Percentiles rank a stretch among this genome's conserved stretches.
These are phyloP conservation scores for Anarrhichthys ocellatus DNA, from an alignment of 2,113 vertebrate genomes.

Conservation along the genomic window DNA sequence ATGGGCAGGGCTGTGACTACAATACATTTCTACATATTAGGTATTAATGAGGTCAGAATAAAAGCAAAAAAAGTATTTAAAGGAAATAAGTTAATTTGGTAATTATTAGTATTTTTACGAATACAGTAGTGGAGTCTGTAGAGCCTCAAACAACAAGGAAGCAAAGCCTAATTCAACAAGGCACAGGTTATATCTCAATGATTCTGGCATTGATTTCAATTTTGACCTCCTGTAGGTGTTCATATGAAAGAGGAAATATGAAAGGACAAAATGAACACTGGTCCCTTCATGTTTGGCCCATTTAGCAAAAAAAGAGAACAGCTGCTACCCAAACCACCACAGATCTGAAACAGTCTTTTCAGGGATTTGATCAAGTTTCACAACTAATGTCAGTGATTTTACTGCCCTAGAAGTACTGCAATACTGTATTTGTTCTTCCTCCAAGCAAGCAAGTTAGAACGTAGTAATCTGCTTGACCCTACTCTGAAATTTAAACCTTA, in stretches of 20 bases:
- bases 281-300: not conserved
- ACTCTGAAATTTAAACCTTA: slow-evolving; percentile 4
- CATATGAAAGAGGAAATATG: slow-evolving; percentile 12
- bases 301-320: not conserved
- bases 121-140: not conserved
- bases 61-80: not conserved
- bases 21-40: not conserved
- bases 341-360: slow-evolving; percentile 5
- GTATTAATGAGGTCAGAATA: not conserved
- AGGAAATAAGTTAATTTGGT: not conserved
- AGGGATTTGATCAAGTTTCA: slow-evolving; percentile 13
- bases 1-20: not conserved
- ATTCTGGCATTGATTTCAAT: not conserved
- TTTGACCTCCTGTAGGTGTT: not conserved
- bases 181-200: not conserved
- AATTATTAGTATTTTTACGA: not conserved
- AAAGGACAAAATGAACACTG: slow-evolving; percentile 2
- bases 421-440: not conserved
- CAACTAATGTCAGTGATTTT: slow-evolving; percentile 11
- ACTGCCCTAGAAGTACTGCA: not conserved
- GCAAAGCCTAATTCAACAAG: not conserved
- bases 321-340: not conserved
- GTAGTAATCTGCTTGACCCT: slow-evolving; percentile 1
- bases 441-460: not conserved
- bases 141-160: not conserved